Evolutionary conservation across 2,888 invertebrate genomes (phyloP).

Genomic region (Ditylenchus weischeri): DNA sequence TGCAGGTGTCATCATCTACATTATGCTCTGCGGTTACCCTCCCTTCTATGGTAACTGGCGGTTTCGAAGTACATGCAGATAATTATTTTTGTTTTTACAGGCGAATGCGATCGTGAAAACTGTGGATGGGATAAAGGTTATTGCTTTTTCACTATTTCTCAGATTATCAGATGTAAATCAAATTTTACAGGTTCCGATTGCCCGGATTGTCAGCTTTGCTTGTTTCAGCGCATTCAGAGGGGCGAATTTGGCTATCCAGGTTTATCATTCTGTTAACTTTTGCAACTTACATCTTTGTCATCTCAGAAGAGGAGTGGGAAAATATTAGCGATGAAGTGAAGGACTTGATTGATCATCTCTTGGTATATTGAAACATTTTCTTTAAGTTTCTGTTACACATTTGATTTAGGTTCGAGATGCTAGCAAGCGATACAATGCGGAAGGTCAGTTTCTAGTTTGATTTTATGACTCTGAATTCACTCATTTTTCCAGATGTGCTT

Average conservation of each 20-base stretch:
- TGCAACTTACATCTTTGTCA: too few species aligned
- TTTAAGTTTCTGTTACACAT: constrained; percentile 10
- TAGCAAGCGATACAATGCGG: constrained; percentile 50
- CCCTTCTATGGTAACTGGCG: constrained; percentile 72
- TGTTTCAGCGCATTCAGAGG: constrained; percentile 69
- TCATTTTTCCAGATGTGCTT: constrained; percentile 41
- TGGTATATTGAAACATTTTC: constrained; percentile 69
- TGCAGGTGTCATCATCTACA: constrained; percentile 78
- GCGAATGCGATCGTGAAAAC: constrained; percentile 77
- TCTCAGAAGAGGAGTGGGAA: constrained; percentile 77
- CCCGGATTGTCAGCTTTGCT: constrained; percentile 69
- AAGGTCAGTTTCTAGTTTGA: constrained; percentile 14
- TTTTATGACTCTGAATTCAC: too few species aligned
- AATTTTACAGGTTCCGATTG: constrained; percentile 71
- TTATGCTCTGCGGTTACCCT: constrained; percentile 71
- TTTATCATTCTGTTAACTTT: too few species aligned
- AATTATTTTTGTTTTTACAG: constrained; percentile 58
- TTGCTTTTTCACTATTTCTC: too few species aligned
- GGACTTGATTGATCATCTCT: constrained; percentile 79
- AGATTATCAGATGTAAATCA: not conserved
- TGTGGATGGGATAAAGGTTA: constrained; percentile 91
- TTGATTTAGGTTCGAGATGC: constrained; percentile 43
- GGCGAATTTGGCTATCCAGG: constrained; percentile 72
- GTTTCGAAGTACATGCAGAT: not conserved
- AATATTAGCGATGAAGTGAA: constrained; percentile 84